A percentile compares a stretch with the other conserved stretches of the same genome.
Conservation (phyloP, 2,797 vertebrate species). For the Chaetodon trifasciatus region DNA sequence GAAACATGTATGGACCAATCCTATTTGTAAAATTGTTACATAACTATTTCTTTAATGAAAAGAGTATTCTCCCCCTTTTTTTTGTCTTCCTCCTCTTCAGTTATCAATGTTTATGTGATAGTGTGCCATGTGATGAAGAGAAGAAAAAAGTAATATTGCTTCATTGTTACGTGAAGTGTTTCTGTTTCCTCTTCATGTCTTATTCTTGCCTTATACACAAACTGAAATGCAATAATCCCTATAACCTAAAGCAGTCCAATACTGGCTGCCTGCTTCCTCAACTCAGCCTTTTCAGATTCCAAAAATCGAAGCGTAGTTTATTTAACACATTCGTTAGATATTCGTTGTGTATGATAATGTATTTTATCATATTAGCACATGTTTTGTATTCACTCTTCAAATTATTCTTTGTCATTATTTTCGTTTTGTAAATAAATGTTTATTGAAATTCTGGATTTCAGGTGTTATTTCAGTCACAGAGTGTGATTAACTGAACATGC, state of each 20-base stretch:
- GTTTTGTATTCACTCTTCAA: constrained; percentile 91
- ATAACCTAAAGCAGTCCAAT: constrained; percentile 72
- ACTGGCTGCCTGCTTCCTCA: constrained; percentile 67
- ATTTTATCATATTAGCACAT: constrained; percentile 90
- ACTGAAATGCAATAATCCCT: constrained; percentile 86
- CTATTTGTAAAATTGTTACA: constrained; percentile 78
- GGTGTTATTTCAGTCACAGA: constrained; percentile 31
- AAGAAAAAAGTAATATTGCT: constrained; percentile 61
- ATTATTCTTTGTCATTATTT: constrained; percentile 87
- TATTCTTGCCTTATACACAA: constrained; percentile 82
- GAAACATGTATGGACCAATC: constrained; percentile 79
- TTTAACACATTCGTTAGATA: constrained; percentile 78
- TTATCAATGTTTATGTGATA: constrained; percentile 71
- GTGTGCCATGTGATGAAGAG: constrained; percentile 73
- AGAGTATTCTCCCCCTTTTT: constrained; percentile 32
- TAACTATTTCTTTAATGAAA: constrained; percentile 65
- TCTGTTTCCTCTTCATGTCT: constrained; percentile 70
- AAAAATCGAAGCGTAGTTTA: constrained; percentile 73
- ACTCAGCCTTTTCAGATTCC: constrained; percentile 62
- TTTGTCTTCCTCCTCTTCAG: constrained; percentile 53
- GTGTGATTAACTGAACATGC: constrained; percentile 15
- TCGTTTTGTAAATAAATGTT: constrained; percentile 96
- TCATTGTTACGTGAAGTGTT: constrained; percentile 77
- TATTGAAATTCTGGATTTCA: constrained; percentile 62
- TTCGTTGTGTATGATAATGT: constrained; percentile 87